Evolutionary conservation across 1,140 invertebrate species (phyloP), one percentile per base, ranked within the genome.

Genomic region (Antheraea mylitta): DNA sequence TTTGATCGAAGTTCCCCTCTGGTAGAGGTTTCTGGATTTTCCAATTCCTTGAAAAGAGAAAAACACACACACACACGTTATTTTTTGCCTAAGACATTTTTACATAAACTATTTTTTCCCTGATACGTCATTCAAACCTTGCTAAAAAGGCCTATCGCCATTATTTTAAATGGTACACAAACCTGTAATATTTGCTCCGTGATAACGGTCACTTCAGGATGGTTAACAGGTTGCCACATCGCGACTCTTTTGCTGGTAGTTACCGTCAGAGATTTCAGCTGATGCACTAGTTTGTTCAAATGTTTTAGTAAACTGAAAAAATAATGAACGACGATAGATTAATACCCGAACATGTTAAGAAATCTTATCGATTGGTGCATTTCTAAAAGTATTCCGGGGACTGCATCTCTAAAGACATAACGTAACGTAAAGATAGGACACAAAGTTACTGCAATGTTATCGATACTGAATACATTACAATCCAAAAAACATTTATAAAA

Each of bases 181-280:
- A 85, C 82, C 77, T 83, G 68, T 18, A 86, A 37, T 8, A 87
- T 78, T 64, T 85, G 74, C 16, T 80, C 73, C 0, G 73, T 86
- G 5, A 82, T 78, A 13, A 59, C 22, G 13, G 67, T 60, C 16
- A 75, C 63, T 9, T 80, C 80, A 3, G 71, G 77, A 13, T 63
- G 59, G 8, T 75, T 67, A 0, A 68, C 30, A 8, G 79, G 72
- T 60, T 83, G 82, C 85, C 85, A 87, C 0, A 79, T 87, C 37
- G 76, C 78, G 0, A 83, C 70, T n/a, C 76, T 76, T n/a, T 80
- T 72, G 30, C 77, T 77, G 0, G 66, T 78, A 0, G 68, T 70
- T 61, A 78, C 68, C 10, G 77, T 75, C 48, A 80, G 66, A 16
- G 70, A 64, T 48, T 81, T 80, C 22, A 85, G 65, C 18, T 80